Evolutionary conservation across 2,888 invertebrate species (phyloP), one percentile per base, ranked within the genome.

Genomic region (Nomada hirtipes): DNA sequence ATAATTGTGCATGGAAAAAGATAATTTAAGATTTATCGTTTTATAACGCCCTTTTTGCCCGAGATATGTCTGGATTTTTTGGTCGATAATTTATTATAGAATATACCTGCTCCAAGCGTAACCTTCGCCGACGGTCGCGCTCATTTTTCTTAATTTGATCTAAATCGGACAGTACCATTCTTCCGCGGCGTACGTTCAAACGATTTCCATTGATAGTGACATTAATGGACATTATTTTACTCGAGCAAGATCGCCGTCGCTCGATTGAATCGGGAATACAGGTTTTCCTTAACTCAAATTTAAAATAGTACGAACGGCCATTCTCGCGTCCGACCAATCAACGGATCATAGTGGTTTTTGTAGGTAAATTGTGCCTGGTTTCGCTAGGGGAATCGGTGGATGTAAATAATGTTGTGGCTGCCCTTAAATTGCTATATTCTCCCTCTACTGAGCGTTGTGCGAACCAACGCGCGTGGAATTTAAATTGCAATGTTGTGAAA

Each of bases 61-160:
- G 15, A 78, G 10, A 61, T 26, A 63, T 11, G 36, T 15, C 0
- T 7, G 36, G 7, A 36, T 36, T 0, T 52, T 20, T 26, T 36
- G n/a, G 36, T 52, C 11, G 52, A 72, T 52, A 60, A 78, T 79
- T 76, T 9, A 9, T 15, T 44, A 36, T 20, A 63, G 11, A 53
- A 7, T 13, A 18, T 72, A 96, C 96, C 94, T 96, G 96, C 90
- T 95, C 94, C 76, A 96, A 91, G 84, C 96, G 95, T 91, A 95
- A 94, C 93, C 94, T 95, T 86, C 95, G 94, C 69, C 96, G 94
- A 76, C 96, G 94, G 87, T 95, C 95, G 76, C 95, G 94, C 85
- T 95, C 95, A 88, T 95, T 95, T 91, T 95, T 95, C 90, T 94
- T 95, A 0, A 94, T 92, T 75, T 94, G 92, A 85, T 95, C 95